Percentiles rank a stretch among this genome's conserved stretches.
These are phyloP conservation scores for Orchesella flavescens DNA, from an alignment of 2,888 invertebrate species.

Conservation along the genomic window DNA sequence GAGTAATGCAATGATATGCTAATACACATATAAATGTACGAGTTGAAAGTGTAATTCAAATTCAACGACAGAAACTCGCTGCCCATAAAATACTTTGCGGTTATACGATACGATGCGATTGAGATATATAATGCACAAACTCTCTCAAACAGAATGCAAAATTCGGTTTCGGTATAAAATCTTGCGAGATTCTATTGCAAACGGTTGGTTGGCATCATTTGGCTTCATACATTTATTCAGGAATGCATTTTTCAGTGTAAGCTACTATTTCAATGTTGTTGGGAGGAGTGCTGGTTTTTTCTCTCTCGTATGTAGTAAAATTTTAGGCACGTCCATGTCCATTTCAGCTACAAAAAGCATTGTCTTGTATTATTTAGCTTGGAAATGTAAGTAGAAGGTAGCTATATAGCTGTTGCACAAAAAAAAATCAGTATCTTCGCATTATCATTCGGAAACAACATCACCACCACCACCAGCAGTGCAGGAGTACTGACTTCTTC, in stretches of 20 bases:
- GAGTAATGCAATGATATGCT: constrained; percentile 7
- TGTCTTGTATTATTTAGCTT: background rate
- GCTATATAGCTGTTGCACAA: no score
- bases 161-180: no score
- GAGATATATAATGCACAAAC: no score
- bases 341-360: background rate
- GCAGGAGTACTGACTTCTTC: constrained; percentile 2
- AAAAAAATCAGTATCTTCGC: background rate
- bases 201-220: no score
- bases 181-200: no score
- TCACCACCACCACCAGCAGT: constrained; percentile 7
- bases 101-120: no score
- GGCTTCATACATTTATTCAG: no score
- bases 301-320: background rate
- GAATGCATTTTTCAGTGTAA: no score
- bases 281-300: background rate
- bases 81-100: no score
- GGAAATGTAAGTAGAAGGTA: background rate
- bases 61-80: no score
- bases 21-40: background rate
- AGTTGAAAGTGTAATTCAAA: no score
- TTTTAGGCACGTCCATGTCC: constrained; percentile 7
- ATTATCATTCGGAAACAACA: background rate
- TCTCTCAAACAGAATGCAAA: no score
- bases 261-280: constrained; percentile 1